These are phyloP conservation scores for Nemotelus pantherinus DNA, from an alignment of 2,888 invertebrate species.

Conservation along the genomic window DNA sequence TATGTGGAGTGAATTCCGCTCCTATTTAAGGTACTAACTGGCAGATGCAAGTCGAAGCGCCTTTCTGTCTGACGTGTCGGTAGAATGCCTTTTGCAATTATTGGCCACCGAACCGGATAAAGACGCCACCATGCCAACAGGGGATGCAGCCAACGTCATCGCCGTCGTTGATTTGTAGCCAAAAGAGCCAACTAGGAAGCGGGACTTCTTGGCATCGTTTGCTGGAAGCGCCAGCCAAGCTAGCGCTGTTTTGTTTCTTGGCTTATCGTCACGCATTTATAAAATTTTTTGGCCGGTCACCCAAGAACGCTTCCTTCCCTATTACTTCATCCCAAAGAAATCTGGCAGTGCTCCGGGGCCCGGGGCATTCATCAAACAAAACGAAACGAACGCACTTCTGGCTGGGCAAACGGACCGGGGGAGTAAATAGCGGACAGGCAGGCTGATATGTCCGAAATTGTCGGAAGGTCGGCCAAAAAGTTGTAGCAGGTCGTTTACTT, in stretches of 20 bases:
- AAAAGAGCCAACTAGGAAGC: constrained; percentile 23
- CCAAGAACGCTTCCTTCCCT: constrained; percentile 27
- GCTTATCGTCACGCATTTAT: constrained; percentile 49
- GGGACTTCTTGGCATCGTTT: constrained; percentile 48
- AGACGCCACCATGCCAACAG: constrained; percentile 20
- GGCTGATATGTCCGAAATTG: constrained; percentile 1
- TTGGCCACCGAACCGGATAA: constrained; percentile 40
- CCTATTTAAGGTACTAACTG: constrained; percentile 29
- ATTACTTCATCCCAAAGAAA: constrained; percentile 34
- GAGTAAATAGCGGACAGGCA: not conserved
- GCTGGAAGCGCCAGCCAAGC: constrained; percentile 44
- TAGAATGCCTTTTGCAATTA: constrained; percentile 37
- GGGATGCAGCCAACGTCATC: constrained; percentile 22
- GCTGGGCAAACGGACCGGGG: not conserved
- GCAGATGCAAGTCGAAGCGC: constrained; percentile 37
- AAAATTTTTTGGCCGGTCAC: constrained; percentile 51
- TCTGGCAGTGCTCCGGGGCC: constrained; percentile 37
- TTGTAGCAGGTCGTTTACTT: constrained; percentile 38
- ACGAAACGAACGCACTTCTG: constrained; percentile 9
- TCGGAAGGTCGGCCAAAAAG: constrained; percentile 43
- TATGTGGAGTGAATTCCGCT: not conserved
- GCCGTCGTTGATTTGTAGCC: constrained; percentile 15
- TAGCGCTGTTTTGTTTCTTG: constrained; percentile 44
- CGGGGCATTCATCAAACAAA: constrained; percentile 38
- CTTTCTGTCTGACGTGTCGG: constrained; percentile 47